phyloP scores from a whole-genome alignment of 2,797 vertebrate genomes.

The Arnoldichthys spilopterus region DNA sequence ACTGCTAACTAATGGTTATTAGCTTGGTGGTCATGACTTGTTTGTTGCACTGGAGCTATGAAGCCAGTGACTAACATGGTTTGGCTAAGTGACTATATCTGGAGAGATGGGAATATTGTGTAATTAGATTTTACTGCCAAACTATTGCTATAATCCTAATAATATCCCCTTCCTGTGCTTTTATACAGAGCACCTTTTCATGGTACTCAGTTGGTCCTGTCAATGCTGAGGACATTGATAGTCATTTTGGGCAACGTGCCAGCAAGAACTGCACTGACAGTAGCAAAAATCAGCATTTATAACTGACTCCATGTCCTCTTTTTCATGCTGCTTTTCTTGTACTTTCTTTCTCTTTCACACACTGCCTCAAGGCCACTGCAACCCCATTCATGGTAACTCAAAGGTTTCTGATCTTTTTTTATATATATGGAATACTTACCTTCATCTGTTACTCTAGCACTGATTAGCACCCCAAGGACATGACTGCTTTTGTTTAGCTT shows the following conservation, averaged over 20 bases:
- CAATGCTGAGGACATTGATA: neutral
- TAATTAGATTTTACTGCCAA: neutral
- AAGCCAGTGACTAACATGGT: neutral
- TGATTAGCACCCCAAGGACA: conserved; percentile 40
- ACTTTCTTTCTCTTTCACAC: neutral
- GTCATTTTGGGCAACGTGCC: neutral
- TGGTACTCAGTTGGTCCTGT: neutral
- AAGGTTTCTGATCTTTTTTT: neutral
- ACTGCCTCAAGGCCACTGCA: conserved; percentile 3
- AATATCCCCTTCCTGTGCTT: neutral
- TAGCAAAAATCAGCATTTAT: neutral
- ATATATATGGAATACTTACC: conserved; percentile 7
- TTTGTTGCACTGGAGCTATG: too few relatives aligned
- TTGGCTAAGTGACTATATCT: neutral
- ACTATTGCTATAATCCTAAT: neutral
- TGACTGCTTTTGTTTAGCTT: conserved; percentile 6
- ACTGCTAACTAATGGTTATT: too few relatives aligned
- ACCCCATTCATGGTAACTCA: conserved; percentile 8
- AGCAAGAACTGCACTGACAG: neutral
- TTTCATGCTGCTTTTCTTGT: neutral
- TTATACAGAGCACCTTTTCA: neutral
- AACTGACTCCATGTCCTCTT: neutral
- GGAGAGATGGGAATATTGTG: neutral
- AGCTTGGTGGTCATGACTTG: too few relatives aligned
- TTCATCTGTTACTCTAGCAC: neutral